Evolutionary conservation across 1,140 invertebrate species (phyloP), one percentile per base, ranked within the genome.

Genomic region (Dinoponera quadriceps): DNA sequence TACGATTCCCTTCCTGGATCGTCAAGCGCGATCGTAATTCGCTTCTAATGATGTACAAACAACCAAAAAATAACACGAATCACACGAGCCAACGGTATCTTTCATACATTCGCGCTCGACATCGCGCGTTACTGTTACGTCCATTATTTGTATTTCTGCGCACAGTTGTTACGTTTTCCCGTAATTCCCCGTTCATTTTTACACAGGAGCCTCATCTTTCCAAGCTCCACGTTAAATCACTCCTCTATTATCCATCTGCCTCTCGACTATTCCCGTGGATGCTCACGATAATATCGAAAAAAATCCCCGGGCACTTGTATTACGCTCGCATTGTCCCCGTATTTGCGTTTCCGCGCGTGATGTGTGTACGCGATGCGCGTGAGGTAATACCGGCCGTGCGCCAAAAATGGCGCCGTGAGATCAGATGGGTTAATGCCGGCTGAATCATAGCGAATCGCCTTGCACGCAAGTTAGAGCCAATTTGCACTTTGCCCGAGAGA

Each of bases 401-500:
- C 22, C 33, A 33, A 66, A 77, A 77, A 63, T 66, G 62, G 27
- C 66, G 38, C 20, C 49, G 20, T 38, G 49, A 77, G 20, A 65
- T 77, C 9, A 54, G 54, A 57, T n/a, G 3, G 13, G 29, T 62
- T 59, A 57, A 62, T 33, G 38, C 3, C 55, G 25, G 22, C 18
- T 63, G 85, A 80, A 74, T 81, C 69, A 65, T 22, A 51, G 22
- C 11, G 48, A 55, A 22, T 25, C 68, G 20, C 14, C 54, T 87
- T 73, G 33, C 33, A 33, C 0, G 55, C 57, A 62, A 81, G 86
- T 75, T 84, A 68, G 29, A 84, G 75, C 22, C 65, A 82, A 88
- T 88, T 84, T 69, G 38, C 51, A 71, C 59, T 77, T 77, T 57
- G 77, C 75, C 48, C 38, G 38, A 44, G 68, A 25, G 54, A 75